Evolutionary conservation across 2,113 vertebrate genomes (phyloP).

Genomic region (Passer domesticus): DNA sequence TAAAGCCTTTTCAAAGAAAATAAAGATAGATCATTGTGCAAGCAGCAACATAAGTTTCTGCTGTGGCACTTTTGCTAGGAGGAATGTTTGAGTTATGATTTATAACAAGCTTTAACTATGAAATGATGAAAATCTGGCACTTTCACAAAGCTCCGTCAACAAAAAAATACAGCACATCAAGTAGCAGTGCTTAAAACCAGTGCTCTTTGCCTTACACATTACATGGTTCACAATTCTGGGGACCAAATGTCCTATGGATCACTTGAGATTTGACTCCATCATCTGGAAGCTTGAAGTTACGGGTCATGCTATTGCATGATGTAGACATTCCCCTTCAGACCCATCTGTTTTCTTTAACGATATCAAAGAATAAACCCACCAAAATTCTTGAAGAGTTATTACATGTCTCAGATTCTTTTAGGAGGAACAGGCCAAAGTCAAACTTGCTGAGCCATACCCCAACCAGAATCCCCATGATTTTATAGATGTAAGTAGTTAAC

Average conservation of each 20-base stretch:
- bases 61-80: background rate
- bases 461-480: background rate
- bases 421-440: background rate
- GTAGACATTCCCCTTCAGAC: background rate
- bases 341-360: background rate
- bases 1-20: background rate
- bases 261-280: background rate
- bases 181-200: background rate
- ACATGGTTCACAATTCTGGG: rapidly evolving
- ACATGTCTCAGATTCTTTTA: background rate
- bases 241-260: background rate
- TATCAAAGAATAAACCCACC: background rate
- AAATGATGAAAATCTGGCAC: background rate
- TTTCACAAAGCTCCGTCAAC: background rate
- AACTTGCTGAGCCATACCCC: background rate
- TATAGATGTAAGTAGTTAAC: background rate
- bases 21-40: background rate
- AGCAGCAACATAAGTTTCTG: background rate
- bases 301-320: background rate
- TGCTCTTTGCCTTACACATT: background rate
- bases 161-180: background rate
- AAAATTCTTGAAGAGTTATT: background rate
- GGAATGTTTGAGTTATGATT: background rate
- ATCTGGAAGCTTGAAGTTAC: background rate
- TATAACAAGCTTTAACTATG: background rate